Percentiles rank a stretch among this genome's conserved stretches.
These are phyloP conservation scores for Clostera curtula DNA, from an alignment of 2,888 invertebrate species.

Conservation along the genomic window DNA sequence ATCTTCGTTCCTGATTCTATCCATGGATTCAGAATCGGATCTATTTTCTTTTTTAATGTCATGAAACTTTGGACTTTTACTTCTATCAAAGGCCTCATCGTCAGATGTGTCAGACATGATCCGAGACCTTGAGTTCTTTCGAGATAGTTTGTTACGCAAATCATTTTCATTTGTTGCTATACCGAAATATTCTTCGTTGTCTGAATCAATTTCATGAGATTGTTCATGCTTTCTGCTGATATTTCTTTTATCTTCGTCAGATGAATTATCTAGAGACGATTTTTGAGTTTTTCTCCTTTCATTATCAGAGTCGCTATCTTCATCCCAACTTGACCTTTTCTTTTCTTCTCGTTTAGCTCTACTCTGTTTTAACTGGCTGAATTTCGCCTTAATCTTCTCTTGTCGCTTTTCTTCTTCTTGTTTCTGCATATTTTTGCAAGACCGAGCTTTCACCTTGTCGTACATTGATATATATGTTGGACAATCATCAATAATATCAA, in stretches of 20 bases:
- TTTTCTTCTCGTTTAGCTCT: conserved; percentile 91
- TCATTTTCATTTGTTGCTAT: conserved; percentile 68
- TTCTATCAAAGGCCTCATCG: conserved; percentile 76
- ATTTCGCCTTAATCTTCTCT: conserved; percentile 92
- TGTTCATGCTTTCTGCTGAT: conserved; percentile 66
- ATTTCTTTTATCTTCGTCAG: conserved; percentile 65
- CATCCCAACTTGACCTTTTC: conserved; percentile 93
- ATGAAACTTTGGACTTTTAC: conserved; percentile 45
- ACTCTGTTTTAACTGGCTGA: conserved; percentile 90
- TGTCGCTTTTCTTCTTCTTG: conserved; percentile 91
- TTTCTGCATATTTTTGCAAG: conserved; percentile 95
- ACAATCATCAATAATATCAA: conserved; percentile 91
- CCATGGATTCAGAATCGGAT: conserved; percentile 51
- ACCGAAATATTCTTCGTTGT: conserved; percentile 62
- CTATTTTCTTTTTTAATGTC: conserved; percentile 76
- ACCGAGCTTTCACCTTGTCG: conserved; percentile 95
- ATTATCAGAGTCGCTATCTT: conserved; percentile 84
- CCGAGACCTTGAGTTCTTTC: conserved; percentile 81
- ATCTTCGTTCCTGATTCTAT: conserved; percentile 33
- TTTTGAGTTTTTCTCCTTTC: conserved; percentile 55
- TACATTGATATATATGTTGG: conserved; percentile 98
- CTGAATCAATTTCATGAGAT: conserved; percentile 57
- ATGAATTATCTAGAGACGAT: conserved; percentile 69
- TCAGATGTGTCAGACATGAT: conserved; percentile 88
- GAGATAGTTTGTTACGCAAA: conserved; percentile 72